phyloP scores from a whole-genome alignment of 2,113 vertebrate species.

The Hypocryptadius cinnamomeus region DNA sequence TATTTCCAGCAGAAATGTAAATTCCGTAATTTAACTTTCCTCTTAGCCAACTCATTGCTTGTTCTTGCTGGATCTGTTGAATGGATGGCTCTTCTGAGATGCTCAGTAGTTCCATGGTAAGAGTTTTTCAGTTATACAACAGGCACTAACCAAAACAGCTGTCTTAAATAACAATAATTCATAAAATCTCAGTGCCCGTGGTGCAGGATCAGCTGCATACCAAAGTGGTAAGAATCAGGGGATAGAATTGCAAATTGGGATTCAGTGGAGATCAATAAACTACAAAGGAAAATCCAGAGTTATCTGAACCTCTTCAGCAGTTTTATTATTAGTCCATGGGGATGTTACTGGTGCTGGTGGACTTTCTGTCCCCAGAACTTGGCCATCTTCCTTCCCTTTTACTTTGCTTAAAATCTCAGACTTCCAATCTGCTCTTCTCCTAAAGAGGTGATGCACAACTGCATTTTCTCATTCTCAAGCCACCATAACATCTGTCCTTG shows the following conservation, averaged over 20 bases:
- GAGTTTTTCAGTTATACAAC: neutral
- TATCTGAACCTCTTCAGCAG: neutral
- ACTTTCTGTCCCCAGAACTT: neutral
- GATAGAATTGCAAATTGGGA: neutral
- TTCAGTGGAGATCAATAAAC: neutral
- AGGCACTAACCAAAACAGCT: neutral
- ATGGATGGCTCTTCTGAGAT: neutral
- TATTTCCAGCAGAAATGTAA: neutral
- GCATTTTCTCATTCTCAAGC: neutral
- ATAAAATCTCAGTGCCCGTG: neutral
- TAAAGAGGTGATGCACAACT: neutral
- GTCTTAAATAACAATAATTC: neutral
- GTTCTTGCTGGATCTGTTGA: neutral
- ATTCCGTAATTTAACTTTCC: neutral
- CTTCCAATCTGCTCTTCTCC: neutral
- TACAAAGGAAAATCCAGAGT: neutral
- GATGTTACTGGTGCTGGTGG: neutral
- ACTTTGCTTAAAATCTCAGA: neutral
- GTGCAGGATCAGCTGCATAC: neutral
- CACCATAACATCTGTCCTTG: neutral
- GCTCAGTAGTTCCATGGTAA: neutral
- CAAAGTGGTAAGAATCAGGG: neutral
- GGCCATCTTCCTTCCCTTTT: neutral
- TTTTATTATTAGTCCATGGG: neutral
- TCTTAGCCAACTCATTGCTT: neutral